Conservation (phyloP, 1,140 invertebrate genomes). For the Bombus sibiricus region DNA sequence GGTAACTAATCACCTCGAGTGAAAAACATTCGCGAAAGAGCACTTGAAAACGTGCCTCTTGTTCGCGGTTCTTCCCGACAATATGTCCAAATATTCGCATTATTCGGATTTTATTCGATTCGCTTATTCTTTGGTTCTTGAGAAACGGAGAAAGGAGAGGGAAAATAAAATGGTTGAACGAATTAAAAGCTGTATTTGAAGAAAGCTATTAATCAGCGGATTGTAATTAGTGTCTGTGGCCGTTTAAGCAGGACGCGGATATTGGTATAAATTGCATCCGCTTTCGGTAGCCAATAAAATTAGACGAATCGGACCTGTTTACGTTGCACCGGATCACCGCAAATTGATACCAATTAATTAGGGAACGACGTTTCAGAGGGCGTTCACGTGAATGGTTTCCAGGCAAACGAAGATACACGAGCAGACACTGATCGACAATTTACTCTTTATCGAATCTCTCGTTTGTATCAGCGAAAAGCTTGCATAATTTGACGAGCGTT, state of each 20-base stretch:
- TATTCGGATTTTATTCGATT: background rate
- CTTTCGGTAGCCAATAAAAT: background rate
- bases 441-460: too few relatives aligned
- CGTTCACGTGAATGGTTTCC: background rate
- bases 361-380: background rate
- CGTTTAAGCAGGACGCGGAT: too few relatives aligned
- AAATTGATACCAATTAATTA: slow-evolving; percentile 19
- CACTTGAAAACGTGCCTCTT: too few relatives aligned
- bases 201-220: background rate
- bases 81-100: background rate
- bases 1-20: background rate
- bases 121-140: too few relatives aligned
- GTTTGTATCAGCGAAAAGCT: background rate
- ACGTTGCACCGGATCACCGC: background rate
- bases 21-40: background rate
- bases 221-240: background rate
- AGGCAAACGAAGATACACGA: slow-evolving; percentile 1
- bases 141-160: too few relatives aligned
- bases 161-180: background rate
- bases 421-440: background rate
- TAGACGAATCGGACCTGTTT: background rate
- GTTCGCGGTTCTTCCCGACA: background rate
- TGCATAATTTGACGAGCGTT: background rate
- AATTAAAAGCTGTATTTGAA: background rate
- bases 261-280: background rate